These are phyloP conservation scores for Acrobasis consociella DNA, from an alignment of 2,888 invertebrate species.

Conservation along the genomic window DNA sequence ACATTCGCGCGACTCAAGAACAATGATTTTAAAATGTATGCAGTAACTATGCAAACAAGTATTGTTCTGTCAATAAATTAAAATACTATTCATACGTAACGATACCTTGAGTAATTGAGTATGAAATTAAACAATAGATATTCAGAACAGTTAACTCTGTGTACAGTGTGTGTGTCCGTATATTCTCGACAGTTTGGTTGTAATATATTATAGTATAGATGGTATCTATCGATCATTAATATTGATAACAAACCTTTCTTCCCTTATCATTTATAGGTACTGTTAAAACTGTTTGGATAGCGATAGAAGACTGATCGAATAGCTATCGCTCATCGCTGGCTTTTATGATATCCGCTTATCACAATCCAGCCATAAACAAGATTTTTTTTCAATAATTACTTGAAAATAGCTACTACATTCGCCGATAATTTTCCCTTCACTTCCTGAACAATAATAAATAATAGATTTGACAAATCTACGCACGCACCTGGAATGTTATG, in stretches of 20 bases:
- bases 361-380: neutral
- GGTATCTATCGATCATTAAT: neutral
- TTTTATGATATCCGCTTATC: constrained; percentile 4
- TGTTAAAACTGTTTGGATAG: constrained; percentile 2
- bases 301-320: constrained; percentile 8
- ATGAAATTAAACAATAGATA: neutral
- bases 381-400: too few species aligned
- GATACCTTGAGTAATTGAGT: neutral
- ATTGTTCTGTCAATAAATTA: neutral
- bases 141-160: too few species aligned
- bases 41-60: neutral
- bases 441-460: too few species aligned
- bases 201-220: neutral
- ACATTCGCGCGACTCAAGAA: neutral
- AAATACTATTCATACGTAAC: too few species aligned
- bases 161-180: too few species aligned
- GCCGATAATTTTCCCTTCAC: too few species aligned
- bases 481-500: too few species aligned
- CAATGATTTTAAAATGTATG: neutral
- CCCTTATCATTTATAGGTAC: constrained; percentile 10
- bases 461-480: too few species aligned
- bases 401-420: too few species aligned
- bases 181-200: neutral
- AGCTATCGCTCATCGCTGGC: constrained; percentile 8
- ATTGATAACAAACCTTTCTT: constrained; percentile 1